Base-by-base conservation (phyloP, 2,113 vertebrate genomes). In the Regulus satrapa region DNA sequence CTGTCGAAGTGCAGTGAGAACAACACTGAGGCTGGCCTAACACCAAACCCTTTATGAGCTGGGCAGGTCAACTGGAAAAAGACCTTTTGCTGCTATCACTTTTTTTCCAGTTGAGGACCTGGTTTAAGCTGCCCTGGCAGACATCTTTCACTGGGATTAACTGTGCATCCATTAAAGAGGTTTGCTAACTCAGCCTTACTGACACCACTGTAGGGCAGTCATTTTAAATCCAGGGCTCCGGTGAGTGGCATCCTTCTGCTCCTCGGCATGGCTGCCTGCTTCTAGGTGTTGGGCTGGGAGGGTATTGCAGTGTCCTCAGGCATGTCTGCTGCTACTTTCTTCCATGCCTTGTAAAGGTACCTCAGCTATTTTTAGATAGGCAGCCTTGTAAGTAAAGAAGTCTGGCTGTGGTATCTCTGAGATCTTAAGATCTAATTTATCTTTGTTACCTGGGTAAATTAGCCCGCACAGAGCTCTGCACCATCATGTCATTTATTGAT, bases 41-140 rank as follows among this genome's bases (percentile, higher is more conserved):
- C 64, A 83, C 43, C 48, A 25, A 83, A 18, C 0, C 0, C 38
- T 83, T 46, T 14, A 2, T 43, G 54, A 28, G 74, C 0, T 0
- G 41, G 68, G 63, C n/a, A 46, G 88, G 68, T 92, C 83, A 74
- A 28, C 76, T 91, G 92, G 88, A 94, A 95, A 86, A 91, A 92
- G n/a, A 46, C 19, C 48, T 86, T 88, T 91, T 77, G 83, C 80
- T 91, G 68, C 76, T 91, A 73, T 16, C 0, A 0, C 55, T 61
- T 75, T 89, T 92, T 95, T 95, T 88, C 85, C 78, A 88, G 31
- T 69, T 85, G 78, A 88, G 38, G 71, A 62, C 31, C 45, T 63
- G 28, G 52, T 67, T 95, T 96, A 89, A 95, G 83, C 89, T 43
- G 17, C 85, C 46, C 56, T 68, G 89, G 64, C 73, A 87, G 86